Conservation (phyloP, 2,888 invertebrate species). For the Andrena fulva region DNA sequence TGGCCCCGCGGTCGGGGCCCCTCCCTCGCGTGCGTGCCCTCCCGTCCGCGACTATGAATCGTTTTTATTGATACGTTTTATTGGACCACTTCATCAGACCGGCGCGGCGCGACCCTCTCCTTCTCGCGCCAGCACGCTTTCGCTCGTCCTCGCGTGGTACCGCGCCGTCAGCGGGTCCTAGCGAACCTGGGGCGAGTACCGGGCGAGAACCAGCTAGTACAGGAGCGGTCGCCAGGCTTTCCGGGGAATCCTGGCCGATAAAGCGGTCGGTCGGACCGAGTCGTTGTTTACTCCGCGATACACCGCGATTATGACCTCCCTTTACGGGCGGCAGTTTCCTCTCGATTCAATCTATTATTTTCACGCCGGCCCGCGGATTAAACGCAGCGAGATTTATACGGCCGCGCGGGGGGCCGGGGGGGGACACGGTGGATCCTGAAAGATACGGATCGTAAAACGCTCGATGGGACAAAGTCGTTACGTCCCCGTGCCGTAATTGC, state of each 20-base stretch:
- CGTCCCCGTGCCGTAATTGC: constrained; percentile 17
- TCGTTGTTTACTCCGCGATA: constrained; percentile 13
- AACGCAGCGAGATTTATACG: constrained; percentile 27
- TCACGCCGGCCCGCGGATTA: constrained; percentile 11
- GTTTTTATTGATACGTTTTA: constrained; percentile 71
- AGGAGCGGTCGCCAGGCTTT: constrained; percentile 11
- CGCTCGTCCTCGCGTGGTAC: neutral
- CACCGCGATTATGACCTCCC: constrained; percentile 48
- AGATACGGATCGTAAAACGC: constrained; percentile 28
- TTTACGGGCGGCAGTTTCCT: constrained; percentile 24
- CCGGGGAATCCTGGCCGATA: constrained; percentile 34
- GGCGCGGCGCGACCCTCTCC: constrained; percentile 27
- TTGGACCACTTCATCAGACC: constrained; percentile 65
- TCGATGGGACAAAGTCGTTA: constrained; percentile 4
- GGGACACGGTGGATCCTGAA: no score
- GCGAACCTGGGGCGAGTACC: constrained; percentile 29
- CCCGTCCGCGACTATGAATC: constrained; percentile 66
- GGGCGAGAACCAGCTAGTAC: neutral
- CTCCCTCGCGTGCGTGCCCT: constrained; percentile 51
- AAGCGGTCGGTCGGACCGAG: constrained; percentile 29
- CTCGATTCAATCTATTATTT: constrained; percentile 47
- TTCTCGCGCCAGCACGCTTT: neutral
- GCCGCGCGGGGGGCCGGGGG: neutral
- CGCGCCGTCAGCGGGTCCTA: neutral
- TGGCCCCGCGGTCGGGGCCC: constrained; percentile 15